A percentile compares a stretch with the other conserved stretches of the same genome.
Evolutionary conservation across 2,888 invertebrate genomes (phyloP).

Genomic region (Electrophaes corylata): DNA sequence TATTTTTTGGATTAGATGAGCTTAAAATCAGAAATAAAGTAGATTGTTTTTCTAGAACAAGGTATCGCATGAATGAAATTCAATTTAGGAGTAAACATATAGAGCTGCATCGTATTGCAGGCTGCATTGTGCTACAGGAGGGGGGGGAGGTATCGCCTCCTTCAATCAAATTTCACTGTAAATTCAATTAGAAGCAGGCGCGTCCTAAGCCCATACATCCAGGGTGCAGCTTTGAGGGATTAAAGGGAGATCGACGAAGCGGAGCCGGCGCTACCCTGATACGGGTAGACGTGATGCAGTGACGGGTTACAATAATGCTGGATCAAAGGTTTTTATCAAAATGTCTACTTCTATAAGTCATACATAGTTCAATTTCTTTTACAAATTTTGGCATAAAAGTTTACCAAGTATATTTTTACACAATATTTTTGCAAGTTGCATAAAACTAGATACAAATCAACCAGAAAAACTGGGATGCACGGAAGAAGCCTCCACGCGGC

Average conservation of each 20-base stretch:
- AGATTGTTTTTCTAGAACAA: neutral
- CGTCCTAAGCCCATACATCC: conserved; percentile 17
- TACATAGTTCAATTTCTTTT: neutral
- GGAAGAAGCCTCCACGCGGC: no score
- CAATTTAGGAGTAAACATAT: neutral
- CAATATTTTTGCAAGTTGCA: no score
- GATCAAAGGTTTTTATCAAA: neutral
- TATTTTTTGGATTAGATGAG: neutral
- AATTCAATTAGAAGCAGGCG: conserved; percentile 35
- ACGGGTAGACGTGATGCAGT: neutral
- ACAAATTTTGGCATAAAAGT: no score
- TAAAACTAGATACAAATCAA: no score
- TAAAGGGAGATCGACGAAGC: conserved; percentile 22
- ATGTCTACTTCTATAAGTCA: neutral
- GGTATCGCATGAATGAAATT: neutral
- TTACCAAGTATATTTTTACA: no score
- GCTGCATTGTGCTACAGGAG: conserved; percentile 5
- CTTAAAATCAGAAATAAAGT: neutral
- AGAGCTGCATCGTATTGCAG: conserved; percentile 1
- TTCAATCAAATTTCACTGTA: conserved; percentile 30
- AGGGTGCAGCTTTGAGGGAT: conserved; percentile 27
- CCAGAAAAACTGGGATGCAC: no score
- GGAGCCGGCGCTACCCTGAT: neutral
- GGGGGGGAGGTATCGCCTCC: conserved; percentile 9
- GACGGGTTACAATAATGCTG: neutral